phyloP scores from a whole-genome alignment of 1,140 invertebrate species.

The Lepidurus packardi region DNA sequence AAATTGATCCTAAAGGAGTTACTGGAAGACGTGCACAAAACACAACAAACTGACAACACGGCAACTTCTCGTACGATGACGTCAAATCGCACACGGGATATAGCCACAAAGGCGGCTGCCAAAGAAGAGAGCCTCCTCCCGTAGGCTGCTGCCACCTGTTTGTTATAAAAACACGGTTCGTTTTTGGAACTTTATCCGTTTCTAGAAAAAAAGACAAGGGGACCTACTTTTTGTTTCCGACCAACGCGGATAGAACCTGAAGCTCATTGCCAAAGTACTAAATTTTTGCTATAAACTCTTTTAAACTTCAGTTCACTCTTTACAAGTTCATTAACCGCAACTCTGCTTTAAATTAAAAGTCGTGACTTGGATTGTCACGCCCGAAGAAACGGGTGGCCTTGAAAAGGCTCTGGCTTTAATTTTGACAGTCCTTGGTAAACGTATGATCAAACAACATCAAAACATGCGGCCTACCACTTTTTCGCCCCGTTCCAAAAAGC shows the following conservation, averaged over 20 bases:
- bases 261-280: neutral
- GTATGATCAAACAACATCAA: neutral
- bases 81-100: neutral
- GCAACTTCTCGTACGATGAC: neutral
- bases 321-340: neutral
- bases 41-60: neutral
- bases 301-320: neutral
- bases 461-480: neutral
- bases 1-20: too few species aligned
- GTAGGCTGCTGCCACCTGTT: constrained; percentile 17
- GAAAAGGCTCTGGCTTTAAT: neutral
- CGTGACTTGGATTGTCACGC: constrained; percentile 1
- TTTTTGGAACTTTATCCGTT: neutral
- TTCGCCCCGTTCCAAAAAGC: neutral
- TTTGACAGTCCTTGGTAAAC: neutral
- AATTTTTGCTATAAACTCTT: neutral
- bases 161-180: neutral
- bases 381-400: neutral
- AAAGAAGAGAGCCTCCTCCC: neutral
- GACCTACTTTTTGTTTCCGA: neutral
- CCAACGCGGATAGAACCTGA: neutral
- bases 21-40: neutral
- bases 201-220: neutral
- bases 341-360: constrained; percentile 2
- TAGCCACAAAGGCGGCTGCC: neutral